Percentiles rank a stretch among this genome's conserved stretches.
phyloP scores from a whole-genome alignment of 2,113 vertebrate genomes.

The Engraulis encrasicolus region DNA sequence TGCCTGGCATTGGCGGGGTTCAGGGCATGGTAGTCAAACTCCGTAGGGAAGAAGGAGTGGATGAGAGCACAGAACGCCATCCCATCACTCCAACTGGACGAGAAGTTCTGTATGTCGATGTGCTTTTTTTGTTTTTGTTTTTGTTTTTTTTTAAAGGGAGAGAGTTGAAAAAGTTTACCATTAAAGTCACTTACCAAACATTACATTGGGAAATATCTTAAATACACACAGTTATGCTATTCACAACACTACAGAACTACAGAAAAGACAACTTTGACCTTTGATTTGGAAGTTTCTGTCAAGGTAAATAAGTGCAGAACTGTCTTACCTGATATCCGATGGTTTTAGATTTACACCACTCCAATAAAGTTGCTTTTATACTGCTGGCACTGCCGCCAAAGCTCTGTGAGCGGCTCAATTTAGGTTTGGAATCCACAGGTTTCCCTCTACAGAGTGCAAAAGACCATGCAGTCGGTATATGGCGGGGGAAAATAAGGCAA shows the following conservation, averaged over 20 bases:
- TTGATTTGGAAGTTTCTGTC: not conserved
- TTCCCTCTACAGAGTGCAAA: conserved; percentile 71
- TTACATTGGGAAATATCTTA: not conserved
- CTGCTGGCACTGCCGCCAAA: conserved; percentile 90
- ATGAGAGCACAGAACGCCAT: conserved; percentile 96
- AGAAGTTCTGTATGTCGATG: conserved; percentile 96
- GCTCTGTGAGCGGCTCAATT: conserved; percentile 92
- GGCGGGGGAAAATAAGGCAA: too few species aligned
- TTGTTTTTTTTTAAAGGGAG: not conserved
- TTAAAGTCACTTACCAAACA: not conserved
- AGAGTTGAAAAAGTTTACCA: not conserved
- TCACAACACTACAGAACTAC: not conserved
- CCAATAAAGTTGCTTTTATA: conserved; percentile 92
- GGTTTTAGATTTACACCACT: conserved; percentile 96
- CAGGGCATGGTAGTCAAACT: conserved; percentile 88
- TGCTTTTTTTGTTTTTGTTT: too few species aligned
- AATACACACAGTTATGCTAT: not conserved
- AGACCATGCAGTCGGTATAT: not conserved
- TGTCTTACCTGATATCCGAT: conserved; percentile 88
- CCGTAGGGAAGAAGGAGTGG: conserved; percentile 94
- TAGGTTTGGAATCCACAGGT: conserved; percentile 76
- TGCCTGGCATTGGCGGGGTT: conserved; percentile 81
- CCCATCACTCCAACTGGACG: conserved; percentile 93
- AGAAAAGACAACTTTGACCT: not conserved
- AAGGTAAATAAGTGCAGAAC: not conserved